Base-by-base conservation (phyloP, 1,140 invertebrate species). In the Lethrus apterus region DNA sequence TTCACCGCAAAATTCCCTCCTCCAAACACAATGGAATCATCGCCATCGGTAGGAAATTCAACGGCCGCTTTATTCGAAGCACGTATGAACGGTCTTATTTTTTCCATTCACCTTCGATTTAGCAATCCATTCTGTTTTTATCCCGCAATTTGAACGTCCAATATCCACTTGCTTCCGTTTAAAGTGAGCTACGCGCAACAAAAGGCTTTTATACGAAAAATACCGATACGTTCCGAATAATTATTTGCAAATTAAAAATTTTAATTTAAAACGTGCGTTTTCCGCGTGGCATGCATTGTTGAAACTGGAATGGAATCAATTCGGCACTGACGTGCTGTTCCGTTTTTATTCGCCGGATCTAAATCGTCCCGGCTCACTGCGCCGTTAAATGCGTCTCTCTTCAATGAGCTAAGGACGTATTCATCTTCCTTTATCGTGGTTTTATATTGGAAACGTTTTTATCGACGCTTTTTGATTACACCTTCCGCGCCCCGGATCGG, bases 101-200 rank as follows among this genome's bases (percentile, higher is more conserved):
- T 62, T 62, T 62, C 58, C n/a, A 59, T 60, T 52, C 60, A 30
- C 49, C 45, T 60, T 59, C 58, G 60, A 62, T 60, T 62, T 57
- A 60, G 58, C 58, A 55, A 62, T 62, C 58, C 51, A 62, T 62
- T 62, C 58, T 51, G 55, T 61, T 62, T 57, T 62, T 62, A 62
- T 62, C 23, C 18, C 11, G 33, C 41, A 35, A 23, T 60, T 60
- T 58, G 52, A 57, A 56, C 55, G 55, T 55, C 54, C 58, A 53
- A 60, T 55, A 58, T 51, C 54, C 45, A 44, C 34, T 49, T 47
- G 33, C 42, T 48, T 48, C 21, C 36, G 26, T 17, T 32, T 18
- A 40, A 21, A 21, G 32, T 17, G 15, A 8, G 14, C 14, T 17
- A 33, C 20, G 10, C 15, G 8, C 5, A n/a, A n/a, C n/a, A n/a